Percentiles rank a stretch among this genome's conserved stretches.
These are phyloP conservation scores for Bombus waltoni DNA, from an alignment of 1,140 invertebrate genomes.

Conservation along the genomic window DNA sequence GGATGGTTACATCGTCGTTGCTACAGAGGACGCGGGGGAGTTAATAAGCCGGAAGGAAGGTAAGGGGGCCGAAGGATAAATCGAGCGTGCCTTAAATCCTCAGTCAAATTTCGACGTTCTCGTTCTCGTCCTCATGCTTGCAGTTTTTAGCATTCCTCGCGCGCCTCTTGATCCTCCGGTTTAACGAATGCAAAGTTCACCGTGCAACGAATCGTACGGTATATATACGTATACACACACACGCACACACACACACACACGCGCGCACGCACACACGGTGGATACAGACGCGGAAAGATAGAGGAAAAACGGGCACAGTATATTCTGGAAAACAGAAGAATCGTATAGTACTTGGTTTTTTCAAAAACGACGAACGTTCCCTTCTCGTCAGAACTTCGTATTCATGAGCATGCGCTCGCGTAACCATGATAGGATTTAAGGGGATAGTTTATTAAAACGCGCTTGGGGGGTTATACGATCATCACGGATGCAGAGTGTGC, in stretches of 20 bases:
- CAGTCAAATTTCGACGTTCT: constrained; percentile 38
- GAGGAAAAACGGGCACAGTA: not conserved
- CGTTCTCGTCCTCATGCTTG: not conserved
- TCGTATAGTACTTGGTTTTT: not conserved
- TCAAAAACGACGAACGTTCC: not conserved
- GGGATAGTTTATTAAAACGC: constrained; percentile 33
- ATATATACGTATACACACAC: not conserved
- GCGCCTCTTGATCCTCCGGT: not conserved
- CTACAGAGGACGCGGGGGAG: constrained; percentile 20
- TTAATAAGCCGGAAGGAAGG: constrained; percentile 61
- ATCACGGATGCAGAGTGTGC: not conserved
- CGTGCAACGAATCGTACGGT: not conserved
- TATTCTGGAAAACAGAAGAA: not conserved
- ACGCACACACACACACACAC: too few species aligned
- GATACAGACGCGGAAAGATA: not conserved
- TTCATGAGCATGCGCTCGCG: constrained; percentile 2
- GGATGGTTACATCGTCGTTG: constrained; percentile 53
- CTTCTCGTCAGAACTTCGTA: not conserved
- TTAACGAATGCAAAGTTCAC: constrained; percentile 16
- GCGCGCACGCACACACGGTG: not conserved
- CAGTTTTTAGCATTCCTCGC: not conserved
- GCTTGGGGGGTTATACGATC: not conserved
- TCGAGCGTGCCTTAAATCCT: constrained; percentile 49
- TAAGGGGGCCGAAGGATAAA: constrained; percentile 33
- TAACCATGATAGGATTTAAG: constrained; percentile 13